These are phyloP conservation scores for Ursus arctos DNA, from an alignment of 2,113 vertebrate genomes.

Conservation along the genomic window DNA sequence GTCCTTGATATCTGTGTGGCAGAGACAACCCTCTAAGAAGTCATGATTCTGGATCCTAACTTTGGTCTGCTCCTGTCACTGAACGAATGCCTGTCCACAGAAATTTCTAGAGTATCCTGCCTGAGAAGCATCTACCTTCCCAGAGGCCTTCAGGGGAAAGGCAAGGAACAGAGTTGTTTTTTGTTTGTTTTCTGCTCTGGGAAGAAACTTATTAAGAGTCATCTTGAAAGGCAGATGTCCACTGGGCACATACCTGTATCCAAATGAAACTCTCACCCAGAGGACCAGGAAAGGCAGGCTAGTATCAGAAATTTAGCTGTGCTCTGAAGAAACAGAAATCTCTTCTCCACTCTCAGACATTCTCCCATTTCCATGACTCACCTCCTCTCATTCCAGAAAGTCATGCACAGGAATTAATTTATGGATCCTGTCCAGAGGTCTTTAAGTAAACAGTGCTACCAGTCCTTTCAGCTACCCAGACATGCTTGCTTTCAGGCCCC, in stretches of 20 bases:
- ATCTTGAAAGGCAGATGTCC: background rate
- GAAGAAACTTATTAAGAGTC: background rate
- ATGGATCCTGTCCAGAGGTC: constrained; percentile 76
- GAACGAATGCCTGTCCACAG: background rate
- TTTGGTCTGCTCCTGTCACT: background rate
- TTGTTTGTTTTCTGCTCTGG: background rate
- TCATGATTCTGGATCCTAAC: background rate
- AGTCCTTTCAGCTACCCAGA: constrained; percentile 83
- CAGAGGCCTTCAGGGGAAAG: background rate
- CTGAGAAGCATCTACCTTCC: constrained; percentile 1
- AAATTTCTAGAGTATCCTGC: background rate
- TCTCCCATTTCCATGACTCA: constrained; percentile 75
- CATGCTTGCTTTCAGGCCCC: constrained; percentile 78
- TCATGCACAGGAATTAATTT: constrained; percentile 84
- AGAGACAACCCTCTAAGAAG: background rate
- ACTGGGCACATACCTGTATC: background rate
- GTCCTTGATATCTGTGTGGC: background rate
- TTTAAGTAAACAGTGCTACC: constrained; percentile 87
- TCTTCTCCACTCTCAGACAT: background rate
- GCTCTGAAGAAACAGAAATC: constrained; percentile 2
- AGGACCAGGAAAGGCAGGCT: background rate
- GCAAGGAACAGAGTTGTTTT: background rate
- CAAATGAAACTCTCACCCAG: background rate
- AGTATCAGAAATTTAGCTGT: background rate
- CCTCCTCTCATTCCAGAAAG: constrained; percentile 82